A percentile compares a stretch with the other conserved stretches of the same genome.
Conservation (phyloP, 2,113 vertebrate genomes). For the Pithys albifrons region DNA sequence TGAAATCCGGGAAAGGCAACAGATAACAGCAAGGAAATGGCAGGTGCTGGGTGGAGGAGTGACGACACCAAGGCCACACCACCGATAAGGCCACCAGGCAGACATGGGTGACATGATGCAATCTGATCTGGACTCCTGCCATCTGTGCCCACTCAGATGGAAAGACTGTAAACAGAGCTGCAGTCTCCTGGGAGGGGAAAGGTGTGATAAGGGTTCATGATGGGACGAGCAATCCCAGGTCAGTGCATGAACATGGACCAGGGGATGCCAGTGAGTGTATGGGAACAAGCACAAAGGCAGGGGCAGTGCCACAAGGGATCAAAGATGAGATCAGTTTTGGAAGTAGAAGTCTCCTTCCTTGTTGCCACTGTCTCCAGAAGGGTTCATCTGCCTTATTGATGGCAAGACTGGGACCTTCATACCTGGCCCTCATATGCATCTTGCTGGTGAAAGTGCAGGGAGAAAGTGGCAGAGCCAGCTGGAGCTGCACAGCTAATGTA, state of each 20-base stretch:
- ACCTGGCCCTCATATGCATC: neutral
- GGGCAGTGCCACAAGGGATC: fast-evolving
- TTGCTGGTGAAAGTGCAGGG: neutral
- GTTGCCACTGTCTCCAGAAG: neutral
- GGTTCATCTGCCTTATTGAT: neutral
- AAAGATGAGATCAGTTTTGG: fast-evolving
- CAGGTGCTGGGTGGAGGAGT: neutral
- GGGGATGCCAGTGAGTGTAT: fast-evolving
- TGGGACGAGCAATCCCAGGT: fast-evolving
- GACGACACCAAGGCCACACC: neutral
- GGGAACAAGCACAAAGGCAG: neutral
- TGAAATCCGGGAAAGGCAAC: neutral
- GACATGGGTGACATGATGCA: fast-evolving
- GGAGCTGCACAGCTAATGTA: neutral
- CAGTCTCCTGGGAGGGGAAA: fast-evolving
- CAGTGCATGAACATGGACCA: fast-evolving
- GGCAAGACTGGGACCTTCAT: neutral
- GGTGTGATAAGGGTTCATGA: fast-evolving
- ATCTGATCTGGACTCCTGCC: fast-evolving
- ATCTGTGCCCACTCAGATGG: neutral
- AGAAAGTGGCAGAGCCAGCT: neutral
- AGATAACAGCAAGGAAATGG: neutral
- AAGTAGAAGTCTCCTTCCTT: neutral
- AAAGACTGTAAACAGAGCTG: neutral
- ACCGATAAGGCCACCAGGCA: neutral